Evolutionary conservation across 2,113 vertebrate species (phyloP).

Genomic region (Zosterops pallidus): DNA sequence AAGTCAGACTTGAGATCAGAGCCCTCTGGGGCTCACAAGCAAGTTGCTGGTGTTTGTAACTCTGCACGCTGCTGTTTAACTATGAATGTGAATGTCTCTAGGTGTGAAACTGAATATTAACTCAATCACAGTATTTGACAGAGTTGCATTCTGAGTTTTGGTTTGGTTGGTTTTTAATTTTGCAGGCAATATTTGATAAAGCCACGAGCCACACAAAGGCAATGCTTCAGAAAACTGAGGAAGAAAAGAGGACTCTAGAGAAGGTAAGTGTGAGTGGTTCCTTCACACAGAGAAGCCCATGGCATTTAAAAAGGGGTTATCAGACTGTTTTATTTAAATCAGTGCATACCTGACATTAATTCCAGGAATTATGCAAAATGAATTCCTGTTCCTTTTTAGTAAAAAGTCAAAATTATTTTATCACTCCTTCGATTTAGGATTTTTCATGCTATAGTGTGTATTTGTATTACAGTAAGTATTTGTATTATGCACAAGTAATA

Average conservation of each 20-base stretch:
- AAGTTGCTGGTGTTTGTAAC: neutral
- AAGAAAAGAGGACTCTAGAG: slow-evolving; percentile 85
- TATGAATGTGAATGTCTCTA: neutral
- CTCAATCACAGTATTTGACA: neutral
- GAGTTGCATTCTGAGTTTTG: neutral
- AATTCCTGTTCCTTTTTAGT: neutral
- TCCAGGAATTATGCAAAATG: neutral
- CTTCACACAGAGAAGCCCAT: neutral
- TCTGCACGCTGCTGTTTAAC: neutral
- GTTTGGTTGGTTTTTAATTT: neutral
- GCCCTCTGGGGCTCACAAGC: neutral
- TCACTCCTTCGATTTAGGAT: neutral
- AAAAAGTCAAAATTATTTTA: neutral
- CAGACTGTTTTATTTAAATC: neutral
- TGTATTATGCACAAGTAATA: neutral
- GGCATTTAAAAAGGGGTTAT: neutral
- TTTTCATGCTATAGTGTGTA: neutral
- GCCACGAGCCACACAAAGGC: slow-evolving; percentile 89
- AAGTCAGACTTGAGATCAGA: neutral
- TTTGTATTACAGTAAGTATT: too few relatives aligned
- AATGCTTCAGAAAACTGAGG: slow-evolving; percentile 86
- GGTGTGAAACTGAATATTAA: neutral
- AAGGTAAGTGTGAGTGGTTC: slow-evolving; percentile 75
- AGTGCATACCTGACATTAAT: neutral
- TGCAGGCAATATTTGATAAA: slow-evolving; percentile 86